Base-by-base conservation (phyloP, 2,797 vertebrate genomes). In the Merluccius polli region DNA sequence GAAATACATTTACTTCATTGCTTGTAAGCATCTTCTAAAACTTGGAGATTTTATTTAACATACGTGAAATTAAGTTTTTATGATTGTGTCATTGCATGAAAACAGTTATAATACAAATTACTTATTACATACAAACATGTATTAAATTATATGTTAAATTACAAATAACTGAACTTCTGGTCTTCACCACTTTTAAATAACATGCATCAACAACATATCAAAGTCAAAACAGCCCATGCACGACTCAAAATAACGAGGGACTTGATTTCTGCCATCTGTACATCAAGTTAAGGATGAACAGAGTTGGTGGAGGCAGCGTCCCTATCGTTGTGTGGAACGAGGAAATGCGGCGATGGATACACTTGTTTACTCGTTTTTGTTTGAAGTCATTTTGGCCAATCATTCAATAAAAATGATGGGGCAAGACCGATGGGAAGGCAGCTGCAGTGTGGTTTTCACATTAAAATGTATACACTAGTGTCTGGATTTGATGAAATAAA, bases 331-430 rank as follows among this genome's bases (percentile, higher is more conserved):
- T 10, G 24, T 59, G 52, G n/a, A 5, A 12, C 59, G 24, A 27
- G 59, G 59, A 27, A 65, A 65, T 65, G 59, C 24, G 59, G 59
- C 59, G 59, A 65, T 63, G 52, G 52, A 63, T 27, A 29, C 59
- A 65, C 59, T 65, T 65, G 59, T 65, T 65, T 65, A 65, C 59
- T 65, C 9, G 24, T 65, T 65, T 65, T 65, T 27, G 59, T 65
- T 27, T 27, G 10, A 13, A 27, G 59, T 65, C n/a, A 24, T 65
- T 24, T 59, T 24, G 52, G 52, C 52, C 52, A n/a, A 65, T 65
- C 10, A 27, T 65, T 24, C n/a, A 65, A 65, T 12, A n/a, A 27
- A 65, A 24, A 27, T 65, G n/a, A 65, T 13, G 9, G 18, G 59
- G 24, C 59, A 65, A 11, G n/a, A 65, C 59, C 0, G 24, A 65